Evolutionary conservation across 2,888 invertebrate species (phyloP).

Genomic region (Gortyna flavago): DNA sequence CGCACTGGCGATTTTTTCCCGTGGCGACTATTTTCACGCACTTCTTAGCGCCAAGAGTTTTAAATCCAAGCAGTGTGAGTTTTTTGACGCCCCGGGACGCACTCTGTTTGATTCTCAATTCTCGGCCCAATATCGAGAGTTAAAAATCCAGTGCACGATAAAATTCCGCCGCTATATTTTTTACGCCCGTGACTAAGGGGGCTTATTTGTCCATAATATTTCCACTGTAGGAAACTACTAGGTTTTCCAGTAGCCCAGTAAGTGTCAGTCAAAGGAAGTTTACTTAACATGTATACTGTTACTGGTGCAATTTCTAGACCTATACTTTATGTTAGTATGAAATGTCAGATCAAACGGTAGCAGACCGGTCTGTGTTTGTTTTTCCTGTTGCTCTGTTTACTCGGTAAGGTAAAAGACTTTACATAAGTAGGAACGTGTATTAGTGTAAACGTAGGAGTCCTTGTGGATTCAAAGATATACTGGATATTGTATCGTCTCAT

Average conservation of each 20-base stretch:
- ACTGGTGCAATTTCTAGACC: conserved; percentile 27
- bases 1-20: background rate
- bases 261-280: conserved; percentile 44
- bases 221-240: background rate
- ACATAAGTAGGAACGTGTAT: conserved; percentile 1
- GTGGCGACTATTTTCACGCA: background rate
- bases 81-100: background rate
- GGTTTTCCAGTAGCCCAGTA: conserved; percentile 1
- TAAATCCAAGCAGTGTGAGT: background rate
- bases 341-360: conserved; percentile 56
- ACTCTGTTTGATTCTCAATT: background rate
- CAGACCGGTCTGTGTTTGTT: conserved; percentile 47
- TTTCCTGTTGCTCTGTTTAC: conserved; percentile 44
- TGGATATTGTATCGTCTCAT: background rate
- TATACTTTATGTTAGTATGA: conserved; percentile 43
- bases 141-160: background rate
- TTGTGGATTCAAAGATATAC: conserved; percentile 12
- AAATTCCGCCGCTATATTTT: background rate
- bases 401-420: conserved; percentile 15
- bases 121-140: background rate
- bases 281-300: conserved; percentile 31
- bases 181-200: background rate
- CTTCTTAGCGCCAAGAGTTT: background rate
- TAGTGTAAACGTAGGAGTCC: conserved; percentile 10
- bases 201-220: conserved; percentile 16